Evolutionary conservation across 2,113 vertebrate species (phyloP).

Genomic region (Falcunculus frontatus): DNA sequence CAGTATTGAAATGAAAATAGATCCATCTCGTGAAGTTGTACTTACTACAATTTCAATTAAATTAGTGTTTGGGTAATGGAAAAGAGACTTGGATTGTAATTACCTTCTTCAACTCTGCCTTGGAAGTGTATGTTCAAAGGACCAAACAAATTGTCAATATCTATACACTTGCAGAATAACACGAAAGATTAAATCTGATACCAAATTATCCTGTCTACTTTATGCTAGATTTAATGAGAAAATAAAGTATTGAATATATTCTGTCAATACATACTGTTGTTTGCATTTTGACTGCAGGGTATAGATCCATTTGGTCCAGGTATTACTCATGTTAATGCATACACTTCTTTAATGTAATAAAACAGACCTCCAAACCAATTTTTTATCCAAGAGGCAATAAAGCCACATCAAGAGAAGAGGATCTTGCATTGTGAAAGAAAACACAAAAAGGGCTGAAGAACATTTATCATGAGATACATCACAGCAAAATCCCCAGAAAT

Average conservation of each 20-base stretch:
- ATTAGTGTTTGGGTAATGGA: background rate
- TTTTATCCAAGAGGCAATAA: background rate
- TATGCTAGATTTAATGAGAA: background rate
- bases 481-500: background rate
- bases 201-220: background rate
- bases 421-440: background rate
- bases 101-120: background rate
- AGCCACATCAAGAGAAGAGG: background rate
- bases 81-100: background rate
- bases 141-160: background rate
- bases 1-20: conserved; percentile 21
- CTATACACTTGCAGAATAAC: background rate
- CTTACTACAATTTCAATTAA: background rate
- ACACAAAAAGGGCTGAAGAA: background rate
- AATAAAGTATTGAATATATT: background rate
- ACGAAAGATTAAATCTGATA: background rate
- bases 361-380: background rate
- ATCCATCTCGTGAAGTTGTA: background rate
- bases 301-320: background rate
- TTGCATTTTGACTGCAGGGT: background rate
- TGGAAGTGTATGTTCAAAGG: background rate
- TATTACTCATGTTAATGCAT: background rate
- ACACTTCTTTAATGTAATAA: background rate
- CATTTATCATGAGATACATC: background rate
- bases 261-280: background rate